Conservation (phyloP, 2,113 vertebrate species). For the Poeciliopsis retropinna region DNA sequence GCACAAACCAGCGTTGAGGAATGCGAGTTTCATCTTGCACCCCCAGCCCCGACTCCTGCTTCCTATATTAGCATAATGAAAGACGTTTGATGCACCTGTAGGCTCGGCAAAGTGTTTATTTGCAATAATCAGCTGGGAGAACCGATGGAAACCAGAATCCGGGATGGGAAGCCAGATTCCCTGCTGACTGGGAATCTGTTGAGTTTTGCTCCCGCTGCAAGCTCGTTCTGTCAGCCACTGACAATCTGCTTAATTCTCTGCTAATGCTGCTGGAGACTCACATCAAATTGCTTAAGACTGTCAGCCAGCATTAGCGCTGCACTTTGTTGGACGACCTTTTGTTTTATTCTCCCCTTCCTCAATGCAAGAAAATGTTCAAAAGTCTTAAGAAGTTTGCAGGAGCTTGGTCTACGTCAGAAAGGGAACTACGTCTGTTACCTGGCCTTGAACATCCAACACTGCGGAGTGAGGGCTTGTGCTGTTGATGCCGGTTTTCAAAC, state of each 20-base stretch:
- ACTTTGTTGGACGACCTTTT: not conserved
- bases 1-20: constrained; percentile 73
- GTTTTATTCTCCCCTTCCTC: not conserved
- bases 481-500: constrained; percentile 52
- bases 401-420: constrained; percentile 37
- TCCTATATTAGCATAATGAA: constrained; percentile 13
- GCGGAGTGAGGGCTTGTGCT: constrained; percentile 26
- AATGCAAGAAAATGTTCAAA: not conserved
- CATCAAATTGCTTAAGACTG: constrained; percentile 32
- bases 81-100: constrained; percentile 61
- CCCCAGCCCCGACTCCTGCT: not conserved
- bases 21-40: constrained; percentile 58
- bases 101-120: constrained; percentile 27
- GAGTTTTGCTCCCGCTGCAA: constrained; percentile 46
- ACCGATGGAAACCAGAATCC: not conserved
- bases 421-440: constrained; percentile 31
- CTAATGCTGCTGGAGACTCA: constrained; percentile 47
- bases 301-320: constrained; percentile 19
- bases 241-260: constrained; percentile 67
- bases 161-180: constrained; percentile 24
- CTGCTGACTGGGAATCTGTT: constrained; percentile 58
- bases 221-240: constrained; percentile 48
- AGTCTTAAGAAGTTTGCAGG: not conserved
- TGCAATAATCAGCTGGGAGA: constrained; percentile 15
- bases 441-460: constrained; percentile 10